A percentile compares a stretch with the other conserved stretches of the same genome.
Conservation (phyloP, 1,140 invertebrate species). For the Diplogasteroides magnus region DNA sequence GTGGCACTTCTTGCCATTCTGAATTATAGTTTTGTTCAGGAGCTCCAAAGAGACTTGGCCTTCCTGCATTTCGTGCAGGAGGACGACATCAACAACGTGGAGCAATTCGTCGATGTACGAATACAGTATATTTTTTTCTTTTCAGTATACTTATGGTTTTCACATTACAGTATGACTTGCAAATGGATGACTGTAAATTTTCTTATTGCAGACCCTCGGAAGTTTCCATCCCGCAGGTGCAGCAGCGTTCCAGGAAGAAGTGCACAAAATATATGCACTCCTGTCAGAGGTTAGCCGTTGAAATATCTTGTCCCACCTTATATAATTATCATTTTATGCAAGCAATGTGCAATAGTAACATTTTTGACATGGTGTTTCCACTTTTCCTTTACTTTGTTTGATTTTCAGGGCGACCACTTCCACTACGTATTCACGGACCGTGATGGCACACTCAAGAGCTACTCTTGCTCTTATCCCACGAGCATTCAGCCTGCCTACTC, state of each 20-base stretch:
- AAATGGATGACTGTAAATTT: too few species aligned
- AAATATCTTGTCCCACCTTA: not conserved
- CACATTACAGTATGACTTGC: not conserved
- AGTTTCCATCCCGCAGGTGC: constrained; percentile 24
- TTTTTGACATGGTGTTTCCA: constrained; percentile 4
- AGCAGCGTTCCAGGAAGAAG: constrained; percentile 13
- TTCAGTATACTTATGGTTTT: not conserved
- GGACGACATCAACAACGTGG: constrained; percentile 53
- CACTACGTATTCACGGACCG: constrained; percentile 55
- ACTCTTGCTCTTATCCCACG: constrained; percentile 52
- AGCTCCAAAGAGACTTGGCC: constrained; percentile 51
- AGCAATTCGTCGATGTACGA: constrained; percentile 43
- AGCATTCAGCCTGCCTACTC: constrained; percentile 52
- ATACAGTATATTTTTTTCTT: not conserved
- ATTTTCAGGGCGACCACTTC: constrained; percentile 51
- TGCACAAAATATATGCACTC: constrained; percentile 10
- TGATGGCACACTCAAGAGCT: constrained; percentile 53
- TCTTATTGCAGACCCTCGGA: constrained; percentile 18
- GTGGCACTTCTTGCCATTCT: too few species aligned
- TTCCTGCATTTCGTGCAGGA: constrained; percentile 52
- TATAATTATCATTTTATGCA: constrained; percentile 3
- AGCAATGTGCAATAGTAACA: constrained; percentile 14
- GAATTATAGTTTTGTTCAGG: too few species aligned
- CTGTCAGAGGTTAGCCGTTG: not conserved
- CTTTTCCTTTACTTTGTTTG: constrained; percentile 38